These are phyloP conservation scores for Tetramorium simillimum DNA, from an alignment of 1,140 invertebrate genomes.

Conservation along the genomic window DNA sequence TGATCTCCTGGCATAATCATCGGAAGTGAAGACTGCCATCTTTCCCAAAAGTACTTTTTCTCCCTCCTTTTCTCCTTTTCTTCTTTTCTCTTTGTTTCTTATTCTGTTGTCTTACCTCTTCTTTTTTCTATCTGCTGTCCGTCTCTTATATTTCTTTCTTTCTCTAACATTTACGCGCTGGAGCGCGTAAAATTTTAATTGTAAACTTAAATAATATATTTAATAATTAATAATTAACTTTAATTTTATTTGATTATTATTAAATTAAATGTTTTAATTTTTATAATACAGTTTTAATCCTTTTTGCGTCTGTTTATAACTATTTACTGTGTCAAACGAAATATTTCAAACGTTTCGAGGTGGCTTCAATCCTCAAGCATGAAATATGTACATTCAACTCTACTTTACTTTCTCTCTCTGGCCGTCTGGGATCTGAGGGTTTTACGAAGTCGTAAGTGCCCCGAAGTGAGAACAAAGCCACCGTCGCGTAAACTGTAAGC, in stretches of 20 bases:
- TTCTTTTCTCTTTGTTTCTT: not conserved
- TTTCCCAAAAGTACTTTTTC: not conserved
- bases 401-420: slow-evolving; percentile 26
- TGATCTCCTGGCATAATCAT: slow-evolving; percentile 6
- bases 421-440: slow-evolving; percentile 31
- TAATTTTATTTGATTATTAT: not conserved
- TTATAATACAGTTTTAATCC: not conserved
- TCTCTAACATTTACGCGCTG: not conserved
- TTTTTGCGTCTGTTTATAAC: not conserved
- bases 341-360: not conserved
- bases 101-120: not conserved
- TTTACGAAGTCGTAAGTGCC: slow-evolving; percentile 50
- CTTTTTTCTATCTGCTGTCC: not conserved
- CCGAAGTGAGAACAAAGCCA: slow-evolving; percentile 59
- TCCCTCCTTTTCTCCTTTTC: not conserved
- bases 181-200: not conserved
- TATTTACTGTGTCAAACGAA: not conserved
- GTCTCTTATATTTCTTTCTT: not conserved
- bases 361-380: not conserved
- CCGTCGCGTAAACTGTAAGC: slow-evolving; percentile 67
- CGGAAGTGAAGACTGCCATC: not conserved
- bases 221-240: not conserved
- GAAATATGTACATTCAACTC: slow-evolving; percentile 33
- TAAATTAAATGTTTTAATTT: not conserved
- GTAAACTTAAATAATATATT: not conserved